phyloP scores from a whole-genome alignment of 2,797 vertebrate genomes.

The Pseudomugil gertrudae region DNA sequence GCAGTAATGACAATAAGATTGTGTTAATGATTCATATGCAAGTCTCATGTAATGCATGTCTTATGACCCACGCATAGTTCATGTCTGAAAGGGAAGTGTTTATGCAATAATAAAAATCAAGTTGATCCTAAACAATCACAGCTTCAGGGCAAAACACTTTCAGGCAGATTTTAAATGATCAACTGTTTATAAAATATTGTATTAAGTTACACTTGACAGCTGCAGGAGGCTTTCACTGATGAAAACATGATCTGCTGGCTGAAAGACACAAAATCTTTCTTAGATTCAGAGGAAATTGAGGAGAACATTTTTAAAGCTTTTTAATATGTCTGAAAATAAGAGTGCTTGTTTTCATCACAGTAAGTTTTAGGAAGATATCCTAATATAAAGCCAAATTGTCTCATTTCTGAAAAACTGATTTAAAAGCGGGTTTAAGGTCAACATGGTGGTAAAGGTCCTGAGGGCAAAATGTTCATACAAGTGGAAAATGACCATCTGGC shows the following conservation, averaged over 20 bases:
- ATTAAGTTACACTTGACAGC: background rate
- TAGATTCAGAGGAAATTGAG: background rate
- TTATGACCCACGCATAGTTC: conserved; percentile 3
- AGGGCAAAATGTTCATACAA: conserved; percentile 19
- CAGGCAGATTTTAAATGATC: conserved; percentile 9
- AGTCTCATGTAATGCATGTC: conserved; percentile 22
- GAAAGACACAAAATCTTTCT: background rate
- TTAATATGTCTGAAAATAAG: background rate
- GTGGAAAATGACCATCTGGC: conserved; percentile 55
- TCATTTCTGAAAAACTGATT: conserved; percentile 8
- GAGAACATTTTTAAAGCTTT: background rate
- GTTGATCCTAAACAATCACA: background rate
- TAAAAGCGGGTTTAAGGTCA: conserved; percentile 12
- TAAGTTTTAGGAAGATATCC: too few relatives aligned
- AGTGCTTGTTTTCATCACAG: background rate
- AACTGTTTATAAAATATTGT: background rate
- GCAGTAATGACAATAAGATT: conserved; percentile 25
- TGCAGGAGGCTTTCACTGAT: background rate
- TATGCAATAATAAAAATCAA: background rate
- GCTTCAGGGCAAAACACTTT: background rate
- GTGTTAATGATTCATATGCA: conserved; percentile 35
- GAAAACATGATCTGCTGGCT: background rate
- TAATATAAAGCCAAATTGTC: background rate
- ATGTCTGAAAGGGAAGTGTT: background rate
- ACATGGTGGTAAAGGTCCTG: conserved; percentile 17